Evolutionary conservation across 2,113 vertebrate species (phyloP).

Genomic region (Mus spicilegus): DNA sequence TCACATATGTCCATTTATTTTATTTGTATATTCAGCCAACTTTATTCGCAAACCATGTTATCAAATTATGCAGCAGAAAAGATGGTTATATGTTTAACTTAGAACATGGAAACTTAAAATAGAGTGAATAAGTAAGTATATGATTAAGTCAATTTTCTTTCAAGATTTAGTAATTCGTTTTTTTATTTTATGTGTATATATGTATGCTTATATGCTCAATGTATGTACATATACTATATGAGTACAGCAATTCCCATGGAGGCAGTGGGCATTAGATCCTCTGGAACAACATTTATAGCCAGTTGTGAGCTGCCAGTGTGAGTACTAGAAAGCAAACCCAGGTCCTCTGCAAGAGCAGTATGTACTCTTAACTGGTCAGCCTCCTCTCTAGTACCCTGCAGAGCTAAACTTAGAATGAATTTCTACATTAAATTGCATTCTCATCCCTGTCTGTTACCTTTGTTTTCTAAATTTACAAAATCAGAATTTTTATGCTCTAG

Average conservation of each 20-base stretch:
- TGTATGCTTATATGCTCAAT: too few species aligned
- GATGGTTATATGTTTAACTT: neutral
- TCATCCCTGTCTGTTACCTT: neutral
- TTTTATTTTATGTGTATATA: neutral
- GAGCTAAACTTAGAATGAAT: neutral
- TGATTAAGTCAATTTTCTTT: neutral
- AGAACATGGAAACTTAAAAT: neutral
- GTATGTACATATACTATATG: neutral
- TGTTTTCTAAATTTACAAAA: neutral
- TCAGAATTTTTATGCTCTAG: neutral
- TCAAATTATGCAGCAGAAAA: neutral
- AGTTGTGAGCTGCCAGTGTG: neutral
- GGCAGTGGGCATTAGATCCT: neutral
- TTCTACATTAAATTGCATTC: neutral
- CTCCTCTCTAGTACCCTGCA: too few species aligned
- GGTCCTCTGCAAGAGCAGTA: neutral
- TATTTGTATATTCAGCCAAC: neutral
- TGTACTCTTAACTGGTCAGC: neutral
- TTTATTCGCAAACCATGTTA: neutral
- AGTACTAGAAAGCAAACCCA: neutral
- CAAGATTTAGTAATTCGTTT: neutral
- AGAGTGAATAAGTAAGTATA: neutral
- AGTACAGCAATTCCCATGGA: neutral
- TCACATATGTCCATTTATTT: neutral
- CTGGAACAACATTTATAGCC: neutral